Conservation (phyloP, 2,797 vertebrate species). For the Euphonia xanthogaster region DNA sequence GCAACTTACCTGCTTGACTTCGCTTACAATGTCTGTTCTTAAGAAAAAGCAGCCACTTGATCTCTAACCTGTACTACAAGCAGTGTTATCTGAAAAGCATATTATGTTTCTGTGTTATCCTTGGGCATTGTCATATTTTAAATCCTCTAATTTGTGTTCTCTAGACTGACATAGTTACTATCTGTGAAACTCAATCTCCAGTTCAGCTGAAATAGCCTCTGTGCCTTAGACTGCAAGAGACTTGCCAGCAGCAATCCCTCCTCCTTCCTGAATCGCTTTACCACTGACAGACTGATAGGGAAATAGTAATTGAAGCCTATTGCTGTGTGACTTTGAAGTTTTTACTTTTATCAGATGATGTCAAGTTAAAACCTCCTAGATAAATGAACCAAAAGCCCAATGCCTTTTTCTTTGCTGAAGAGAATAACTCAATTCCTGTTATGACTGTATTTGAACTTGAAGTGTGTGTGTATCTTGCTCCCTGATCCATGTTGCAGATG, state of each 20-base stretch:
- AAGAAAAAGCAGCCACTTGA: neutral
- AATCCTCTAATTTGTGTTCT: neutral
- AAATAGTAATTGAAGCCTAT: neutral
- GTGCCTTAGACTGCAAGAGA: neutral
- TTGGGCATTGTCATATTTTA: neutral
- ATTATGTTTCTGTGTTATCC: neutral
- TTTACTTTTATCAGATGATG: constrained; percentile 19
- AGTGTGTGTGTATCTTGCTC: neutral
- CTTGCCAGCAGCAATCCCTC: neutral
- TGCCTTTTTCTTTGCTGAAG: neutral
- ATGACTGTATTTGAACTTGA: neutral
- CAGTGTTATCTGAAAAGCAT: neutral
- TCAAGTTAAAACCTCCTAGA: neutral
- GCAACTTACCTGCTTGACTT: neutral
- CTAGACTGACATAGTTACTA: neutral
- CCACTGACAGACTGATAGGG: neutral
- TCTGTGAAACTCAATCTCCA: neutral
- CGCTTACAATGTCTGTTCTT: neutral
- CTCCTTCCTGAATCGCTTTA: neutral
- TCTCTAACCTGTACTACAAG: neutral
- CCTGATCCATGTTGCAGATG: neutral
- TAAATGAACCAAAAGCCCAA: neutral
- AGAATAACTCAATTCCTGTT: neutral
- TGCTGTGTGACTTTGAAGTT: neutral
- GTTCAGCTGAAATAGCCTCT: neutral